Evolutionary conservation across 2,797 vertebrate species (phyloP).

Genomic region (Coracias cyanogaster): DNA sequence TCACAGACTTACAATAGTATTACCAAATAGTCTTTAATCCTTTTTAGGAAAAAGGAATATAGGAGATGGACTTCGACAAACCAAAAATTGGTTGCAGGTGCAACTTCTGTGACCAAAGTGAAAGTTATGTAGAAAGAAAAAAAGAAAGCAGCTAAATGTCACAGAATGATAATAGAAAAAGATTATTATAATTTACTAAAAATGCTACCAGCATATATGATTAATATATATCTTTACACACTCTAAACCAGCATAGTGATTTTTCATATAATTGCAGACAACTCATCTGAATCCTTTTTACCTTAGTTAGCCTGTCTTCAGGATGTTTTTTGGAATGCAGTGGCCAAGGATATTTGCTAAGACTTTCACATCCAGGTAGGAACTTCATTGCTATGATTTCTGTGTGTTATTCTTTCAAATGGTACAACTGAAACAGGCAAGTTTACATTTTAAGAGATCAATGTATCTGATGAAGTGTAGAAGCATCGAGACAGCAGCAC

Average conservation of each 20-base stretch:
- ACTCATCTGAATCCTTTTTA: not conserved
- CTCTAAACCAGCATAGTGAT: not conserved
- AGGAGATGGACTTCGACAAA: not conserved
- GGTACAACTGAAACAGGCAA: not conserved
- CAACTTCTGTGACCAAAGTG: not conserved
- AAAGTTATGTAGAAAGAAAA: not conserved
- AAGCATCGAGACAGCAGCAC: not conserved
- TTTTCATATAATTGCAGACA: not conserved
- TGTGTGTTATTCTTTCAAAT: not conserved
- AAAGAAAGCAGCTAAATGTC: not conserved
- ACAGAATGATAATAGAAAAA: not conserved
- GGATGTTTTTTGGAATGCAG: not conserved
- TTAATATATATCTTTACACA: not conserved
- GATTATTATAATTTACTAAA: not conserved
- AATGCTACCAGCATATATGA: not conserved
- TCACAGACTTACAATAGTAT: not conserved
- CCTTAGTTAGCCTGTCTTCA: not conserved
- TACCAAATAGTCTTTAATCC: not conserved
- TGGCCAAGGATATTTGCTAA: not conserved
- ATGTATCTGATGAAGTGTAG: not conserved
- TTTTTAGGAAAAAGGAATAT: not conserved
- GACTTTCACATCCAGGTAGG: not conserved
- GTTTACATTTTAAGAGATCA: not conserved
- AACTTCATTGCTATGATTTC: not conserved
- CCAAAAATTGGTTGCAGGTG: rapidly evolving